These are phyloP conservation scores for Neogale vison DNA, from an alignment of 2,113 vertebrate genomes.

Conservation along the genomic window DNA sequence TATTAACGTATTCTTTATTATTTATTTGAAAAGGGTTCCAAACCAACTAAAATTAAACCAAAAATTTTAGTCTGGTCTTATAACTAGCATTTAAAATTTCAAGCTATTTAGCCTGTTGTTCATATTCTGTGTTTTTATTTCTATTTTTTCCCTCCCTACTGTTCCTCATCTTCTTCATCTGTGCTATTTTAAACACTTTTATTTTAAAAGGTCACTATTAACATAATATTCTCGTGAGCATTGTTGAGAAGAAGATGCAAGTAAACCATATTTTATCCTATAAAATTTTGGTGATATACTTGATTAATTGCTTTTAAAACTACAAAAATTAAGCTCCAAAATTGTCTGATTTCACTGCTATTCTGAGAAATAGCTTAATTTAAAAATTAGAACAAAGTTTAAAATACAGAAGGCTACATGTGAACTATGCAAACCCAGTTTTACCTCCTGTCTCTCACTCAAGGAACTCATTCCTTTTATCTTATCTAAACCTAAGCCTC, in stretches of 20 bases:
- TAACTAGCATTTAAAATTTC: not conserved
- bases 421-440: not conserved
- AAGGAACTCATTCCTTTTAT: not conserved
- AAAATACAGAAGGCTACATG: not conserved
- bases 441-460: not conserved
- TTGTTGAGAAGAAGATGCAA: not conserved
- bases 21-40: not conserved
- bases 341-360: not conserved
- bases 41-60: not conserved
- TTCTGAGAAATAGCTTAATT: not conserved
- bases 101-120: not conserved
- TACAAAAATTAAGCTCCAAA: not conserved
- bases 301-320: not conserved
- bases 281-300: not conserved
- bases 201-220: constrained; percentile 7
- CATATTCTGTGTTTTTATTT: not conserved
- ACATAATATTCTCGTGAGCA: not conserved
- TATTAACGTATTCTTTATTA: not conserved
- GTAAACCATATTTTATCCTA: not conserved
- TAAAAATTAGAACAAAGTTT: not conserved
- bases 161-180: not conserved
- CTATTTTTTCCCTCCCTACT: not conserved
- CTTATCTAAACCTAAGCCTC: not conserved
- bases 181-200: not conserved
- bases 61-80: not conserved